Evolutionary conservation across 2,888 invertebrate species (phyloP).

Genomic region (Eilema griseolum): DNA sequence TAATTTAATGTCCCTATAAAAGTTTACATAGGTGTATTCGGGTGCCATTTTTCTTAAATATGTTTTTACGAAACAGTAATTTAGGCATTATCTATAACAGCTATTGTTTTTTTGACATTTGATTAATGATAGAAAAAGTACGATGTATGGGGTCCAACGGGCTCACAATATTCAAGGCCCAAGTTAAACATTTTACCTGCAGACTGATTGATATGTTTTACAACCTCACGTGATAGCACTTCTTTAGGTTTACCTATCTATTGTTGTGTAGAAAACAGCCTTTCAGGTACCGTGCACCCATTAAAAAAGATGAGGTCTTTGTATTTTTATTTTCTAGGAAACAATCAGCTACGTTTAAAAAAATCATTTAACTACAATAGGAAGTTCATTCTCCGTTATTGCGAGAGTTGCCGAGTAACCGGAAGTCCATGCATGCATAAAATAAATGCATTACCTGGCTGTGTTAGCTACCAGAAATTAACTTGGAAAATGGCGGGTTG

Average conservation of each 20-base stretch:
- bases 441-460: conserved; percentile 28
- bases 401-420: conserved; percentile 1
- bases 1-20: neutral
- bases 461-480: conserved; percentile 45
- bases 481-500: conserved; percentile 44
- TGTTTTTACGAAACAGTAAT: too few species aligned
- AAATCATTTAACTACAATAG: neutral
- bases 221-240: neutral
- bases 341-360: neutral
- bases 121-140: too few species aligned
- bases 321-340: neutral
- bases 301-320: neutral
- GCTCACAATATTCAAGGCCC: too few species aligned
- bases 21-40: too few species aligned
- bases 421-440: conserved; percentile 36
- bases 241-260: neutral
- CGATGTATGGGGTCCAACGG: too few species aligned
- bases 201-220: too few species aligned
- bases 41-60: too few species aligned
- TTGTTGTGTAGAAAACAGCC: neutral
- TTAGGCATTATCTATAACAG: too few species aligned
- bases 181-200: too few species aligned
- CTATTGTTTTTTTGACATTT: too few species aligned
- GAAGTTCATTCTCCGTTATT: neutral
- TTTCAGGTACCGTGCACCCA: neutral